A percentile compares a stretch with the other conserved stretches of the same genome.
Evolutionary conservation across 2,113 vertebrate species (phyloP).

Genomic region (Periophthalmus modestus): DNA sequence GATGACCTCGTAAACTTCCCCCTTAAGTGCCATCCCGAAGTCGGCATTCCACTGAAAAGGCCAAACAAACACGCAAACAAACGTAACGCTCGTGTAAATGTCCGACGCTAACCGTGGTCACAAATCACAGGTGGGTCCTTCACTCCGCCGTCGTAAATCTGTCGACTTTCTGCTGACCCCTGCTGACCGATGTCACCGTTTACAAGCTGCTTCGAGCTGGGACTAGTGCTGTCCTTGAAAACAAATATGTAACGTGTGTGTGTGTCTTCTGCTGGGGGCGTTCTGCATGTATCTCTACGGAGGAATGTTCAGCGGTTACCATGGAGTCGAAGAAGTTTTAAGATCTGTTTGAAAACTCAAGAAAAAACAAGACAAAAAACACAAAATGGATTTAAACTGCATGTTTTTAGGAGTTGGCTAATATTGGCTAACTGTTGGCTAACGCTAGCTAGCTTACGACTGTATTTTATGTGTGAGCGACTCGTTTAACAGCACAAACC

Average conservation of each 20-base stretch:
- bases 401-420: too few species aligned
- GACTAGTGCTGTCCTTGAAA: neutral
- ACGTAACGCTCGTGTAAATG: neutral
- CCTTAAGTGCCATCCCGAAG: conserved; percentile 39
- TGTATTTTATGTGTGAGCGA: too few species aligned
- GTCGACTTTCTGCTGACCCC: conserved; percentile 63
- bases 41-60: conserved; percentile 55
- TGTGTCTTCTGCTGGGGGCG: neutral
- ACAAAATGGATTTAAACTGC: too few species aligned
- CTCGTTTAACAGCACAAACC: too few species aligned
- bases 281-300: too few species aligned
- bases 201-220: conserved; percentile 37
- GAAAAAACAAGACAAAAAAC: too few species aligned
- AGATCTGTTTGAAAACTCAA: too few species aligned
- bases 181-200: conserved; percentile 59
- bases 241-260: conserved; percentile 22
- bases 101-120: neutral
- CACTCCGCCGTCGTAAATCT: conserved; percentile 20
- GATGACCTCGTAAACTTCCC: conserved; percentile 66
- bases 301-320: too few species aligned
- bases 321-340: too few species aligned
- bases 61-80: conserved; percentile 26
- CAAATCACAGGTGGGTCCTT: neutral
- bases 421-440: too few species aligned
- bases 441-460: too few species aligned